Conservation (phyloP, 2,113 vertebrate species). For the Conger conger region DNA sequence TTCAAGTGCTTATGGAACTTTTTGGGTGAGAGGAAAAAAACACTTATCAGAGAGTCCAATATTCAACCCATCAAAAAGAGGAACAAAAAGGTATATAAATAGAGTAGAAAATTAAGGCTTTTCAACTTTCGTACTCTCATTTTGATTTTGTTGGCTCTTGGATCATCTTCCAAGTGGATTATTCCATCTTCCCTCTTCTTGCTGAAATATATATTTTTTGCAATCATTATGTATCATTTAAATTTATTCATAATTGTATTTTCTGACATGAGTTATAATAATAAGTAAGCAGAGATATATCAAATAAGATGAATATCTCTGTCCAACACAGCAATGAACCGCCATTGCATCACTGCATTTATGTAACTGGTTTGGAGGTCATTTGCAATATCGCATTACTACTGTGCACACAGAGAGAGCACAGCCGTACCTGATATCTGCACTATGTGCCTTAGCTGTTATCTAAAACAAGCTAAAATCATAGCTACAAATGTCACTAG, state of each 20-base stretch:
- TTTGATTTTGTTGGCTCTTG: too few species aligned
- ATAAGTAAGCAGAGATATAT: background rate
- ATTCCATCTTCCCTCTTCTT: too few species aligned
- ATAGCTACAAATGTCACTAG: background rate
- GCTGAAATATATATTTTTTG: too few species aligned
- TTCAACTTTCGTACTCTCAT: too few species aligned
- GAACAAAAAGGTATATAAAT: too few species aligned
- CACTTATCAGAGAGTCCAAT: too few species aligned
- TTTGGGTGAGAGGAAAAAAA: too few species aligned
- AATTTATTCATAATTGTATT: background rate
- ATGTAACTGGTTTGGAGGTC: background rate
- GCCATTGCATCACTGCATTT: background rate
- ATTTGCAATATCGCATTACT: background rate
- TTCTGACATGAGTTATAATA: background rate
- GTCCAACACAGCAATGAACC: background rate
- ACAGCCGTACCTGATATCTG: background rate
- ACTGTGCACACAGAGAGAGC: background rate
- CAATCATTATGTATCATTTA: too few species aligned
- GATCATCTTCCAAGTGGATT: too few species aligned
- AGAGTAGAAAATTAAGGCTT: too few species aligned
- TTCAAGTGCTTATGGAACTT: too few species aligned
- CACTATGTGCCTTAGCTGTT: background rate
- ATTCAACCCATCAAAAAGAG: too few species aligned
- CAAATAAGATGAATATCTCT: background rate
- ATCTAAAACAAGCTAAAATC: background rate